Conservation (phyloP, 2,797 vertebrate species). For the Selene dorsalis region DNA sequence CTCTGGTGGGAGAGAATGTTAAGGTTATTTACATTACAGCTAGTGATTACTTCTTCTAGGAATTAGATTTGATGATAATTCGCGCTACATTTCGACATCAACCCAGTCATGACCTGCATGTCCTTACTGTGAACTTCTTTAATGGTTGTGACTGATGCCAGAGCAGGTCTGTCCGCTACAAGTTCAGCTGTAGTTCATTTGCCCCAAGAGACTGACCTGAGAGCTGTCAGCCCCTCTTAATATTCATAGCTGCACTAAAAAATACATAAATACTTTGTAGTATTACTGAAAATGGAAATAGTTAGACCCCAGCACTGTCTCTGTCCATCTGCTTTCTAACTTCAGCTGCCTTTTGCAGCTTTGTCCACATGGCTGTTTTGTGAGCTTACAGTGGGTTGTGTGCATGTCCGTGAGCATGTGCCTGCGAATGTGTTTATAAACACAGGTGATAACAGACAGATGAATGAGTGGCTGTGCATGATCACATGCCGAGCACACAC, state of each 20-base stretch:
- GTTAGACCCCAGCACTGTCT: slow-evolving; percentile 35
- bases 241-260: slow-evolving; percentile 48
- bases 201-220: slow-evolving; percentile 12
- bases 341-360: slow-evolving; percentile 4
- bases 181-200: slow-evolving; percentile 42
- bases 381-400: background rate
- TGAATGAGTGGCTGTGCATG: slow-evolving; percentile 46
- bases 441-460: slow-evolving; percentile 47
- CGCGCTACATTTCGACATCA: no score
- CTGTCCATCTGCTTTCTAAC: slow-evolving; percentile 23
- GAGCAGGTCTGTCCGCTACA: background rate
- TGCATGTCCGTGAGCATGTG: background rate
- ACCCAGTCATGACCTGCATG: no score
- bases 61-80: no score
- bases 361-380: slow-evolving; percentile 6
- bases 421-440: slow-evolving; percentile 22
- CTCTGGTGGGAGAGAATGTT: no score
- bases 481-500: slow-evolving; percentile 66
- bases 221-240: slow-evolving; percentile 37
- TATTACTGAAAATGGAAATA: slow-evolving; percentile 16
- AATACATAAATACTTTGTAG: slow-evolving; percentile 42
- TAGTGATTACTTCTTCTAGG: no score
- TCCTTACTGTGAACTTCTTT: no score
- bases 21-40: no score
- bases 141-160: no score